Conservation (phyloP, 2,888 invertebrate species). For the Netelia fuscicornis region DNA sequence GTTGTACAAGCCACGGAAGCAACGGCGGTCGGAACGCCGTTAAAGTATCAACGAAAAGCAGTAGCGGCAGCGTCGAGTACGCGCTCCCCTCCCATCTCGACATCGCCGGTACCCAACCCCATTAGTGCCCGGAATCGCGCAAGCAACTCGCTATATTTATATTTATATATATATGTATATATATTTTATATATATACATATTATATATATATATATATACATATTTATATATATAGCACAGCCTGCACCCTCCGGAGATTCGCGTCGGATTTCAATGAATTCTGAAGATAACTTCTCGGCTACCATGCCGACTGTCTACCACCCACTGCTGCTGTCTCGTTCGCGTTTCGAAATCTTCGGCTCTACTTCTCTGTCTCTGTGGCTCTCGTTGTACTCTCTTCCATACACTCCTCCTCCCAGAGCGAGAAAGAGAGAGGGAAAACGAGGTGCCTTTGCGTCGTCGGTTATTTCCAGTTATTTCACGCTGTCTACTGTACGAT, state of each 20-base stretch:
- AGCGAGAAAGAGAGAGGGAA: no score
- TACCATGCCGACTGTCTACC: constrained; percentile 67
- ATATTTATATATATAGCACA: constrained; percentile 36
- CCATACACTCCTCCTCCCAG: constrained; percentile 1
- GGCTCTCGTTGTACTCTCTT: constrained; percentile 7
- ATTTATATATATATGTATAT: constrained; percentile 33
- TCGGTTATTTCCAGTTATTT: constrained; percentile 49
- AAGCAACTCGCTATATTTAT: constrained; percentile 46
- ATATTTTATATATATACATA: constrained; percentile 20
- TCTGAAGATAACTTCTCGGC: constrained; percentile 79
- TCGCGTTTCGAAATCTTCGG: constrained; percentile 57
- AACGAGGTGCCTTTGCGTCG: constrained; percentile 25
- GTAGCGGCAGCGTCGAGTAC: constrained; percentile 17
- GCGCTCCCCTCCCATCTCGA: constrained; percentile 51
- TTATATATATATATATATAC: constrained; percentile 23
- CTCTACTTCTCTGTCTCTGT: constrained; percentile 32
- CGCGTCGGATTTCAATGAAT: constrained; percentile 79
- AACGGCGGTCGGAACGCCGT: constrained; percentile 51
- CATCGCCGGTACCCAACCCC: constrained; percentile 48
- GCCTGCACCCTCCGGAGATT: constrained; percentile 68
- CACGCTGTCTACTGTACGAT: constrained; percentile 34
- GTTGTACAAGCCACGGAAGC: constrained; percentile 27
- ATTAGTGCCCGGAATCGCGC: constrained; percentile 52
- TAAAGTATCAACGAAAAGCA: constrained; percentile 48
- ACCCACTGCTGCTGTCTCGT: constrained; percentile 49